Percentiles rank a stretch among this genome's conserved stretches.
Conservation (phyloP, 2,888 invertebrate genomes). For the Pheosia tremula region DNA sequence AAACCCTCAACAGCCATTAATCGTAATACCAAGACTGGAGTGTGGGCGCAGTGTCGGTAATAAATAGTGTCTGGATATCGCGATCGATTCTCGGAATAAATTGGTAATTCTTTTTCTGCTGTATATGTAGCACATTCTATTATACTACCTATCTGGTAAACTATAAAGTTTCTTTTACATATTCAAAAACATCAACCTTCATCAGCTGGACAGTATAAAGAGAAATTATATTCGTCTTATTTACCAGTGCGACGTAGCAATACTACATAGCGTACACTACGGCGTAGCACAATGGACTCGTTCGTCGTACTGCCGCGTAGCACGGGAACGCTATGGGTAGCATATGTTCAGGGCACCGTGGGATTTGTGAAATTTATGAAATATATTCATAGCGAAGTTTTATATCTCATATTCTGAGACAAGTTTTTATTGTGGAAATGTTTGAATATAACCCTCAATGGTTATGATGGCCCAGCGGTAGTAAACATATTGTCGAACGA, state of each 20-base stretch:
- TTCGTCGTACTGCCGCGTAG: conserved; percentile 42
- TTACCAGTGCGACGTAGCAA: conserved; percentile 41
- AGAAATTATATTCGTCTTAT: conserved; percentile 48
- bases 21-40: conserved; percentile 14
- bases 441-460: background rate
- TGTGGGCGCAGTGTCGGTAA: conserved; percentile 23
- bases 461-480: background rate
- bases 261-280: conserved; percentile 49
- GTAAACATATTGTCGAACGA: background rate
- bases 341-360: conserved; percentile 33
- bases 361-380: conserved; percentile 35
- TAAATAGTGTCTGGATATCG: conserved; percentile 31
- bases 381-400: conserved; percentile 2
- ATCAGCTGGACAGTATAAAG: conserved; percentile 38
- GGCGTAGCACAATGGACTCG: conserved; percentile 57
- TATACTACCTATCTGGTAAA: too few species aligned
- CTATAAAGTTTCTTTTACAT: conserved; percentile 18
- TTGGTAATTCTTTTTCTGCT: conserved; percentile 20
- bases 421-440: background rate
- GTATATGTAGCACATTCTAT: too few species aligned
- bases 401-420: background rate
- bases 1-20: conserved; percentile 10
- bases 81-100: conserved; percentile 47
- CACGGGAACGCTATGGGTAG: conserved; percentile 41
- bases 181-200: conserved; percentile 30